Evolutionary conservation across 2,888 invertebrate genomes (phyloP), one percentile per base, ranked within the genome.

Genomic region (Yponomeuta evonymella): DNA sequence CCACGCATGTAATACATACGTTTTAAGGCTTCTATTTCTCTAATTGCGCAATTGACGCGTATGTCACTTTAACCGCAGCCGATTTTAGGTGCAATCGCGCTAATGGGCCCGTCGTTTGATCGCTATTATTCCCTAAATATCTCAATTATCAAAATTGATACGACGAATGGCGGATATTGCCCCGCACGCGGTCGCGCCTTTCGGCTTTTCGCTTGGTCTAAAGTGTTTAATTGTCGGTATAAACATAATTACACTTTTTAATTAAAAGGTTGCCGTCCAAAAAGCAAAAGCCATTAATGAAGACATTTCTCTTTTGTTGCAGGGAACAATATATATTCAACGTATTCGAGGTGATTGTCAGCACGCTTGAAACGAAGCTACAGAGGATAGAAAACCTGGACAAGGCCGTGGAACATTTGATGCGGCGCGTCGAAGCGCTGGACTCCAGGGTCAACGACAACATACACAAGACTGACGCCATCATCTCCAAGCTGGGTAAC

Each of bases 271-370:
- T 29, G 33, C 66, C 23, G 15, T 12, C 23, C 36, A 33, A 15
- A 11, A 23, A 0, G 15, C 12, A 30, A 8, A 33, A 33, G 11
- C 36, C 65, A 64, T 43, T 70, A 85, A 69, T 6, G 11, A 9
- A 43, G n/a, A 48, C 9, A 48, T n/a, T 81, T 75, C 79, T 76
- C 76, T 76, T 86, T 89, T 91, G 84, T 94, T 94, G 74, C 95
- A 97, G 97, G 88, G 97, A 97, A 87, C 96, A 97, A 86, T 97
- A 97, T 85, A 94, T 97, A 74, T 95, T 97, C 89, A 96, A 96
- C 84, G 96, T 97, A 71, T 97, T 97, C 89, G 97, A 97, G 88
- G 96, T 97, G 71, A 97, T 98, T 76, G 97, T 97, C 72, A 96
- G 97, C 77, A 97, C 97, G 43, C 88, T 97, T 77, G 97, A 97